phyloP scores from a whole-genome alignment of 2,797 vertebrate species.

The Arremon aurantiirostris region DNA sequence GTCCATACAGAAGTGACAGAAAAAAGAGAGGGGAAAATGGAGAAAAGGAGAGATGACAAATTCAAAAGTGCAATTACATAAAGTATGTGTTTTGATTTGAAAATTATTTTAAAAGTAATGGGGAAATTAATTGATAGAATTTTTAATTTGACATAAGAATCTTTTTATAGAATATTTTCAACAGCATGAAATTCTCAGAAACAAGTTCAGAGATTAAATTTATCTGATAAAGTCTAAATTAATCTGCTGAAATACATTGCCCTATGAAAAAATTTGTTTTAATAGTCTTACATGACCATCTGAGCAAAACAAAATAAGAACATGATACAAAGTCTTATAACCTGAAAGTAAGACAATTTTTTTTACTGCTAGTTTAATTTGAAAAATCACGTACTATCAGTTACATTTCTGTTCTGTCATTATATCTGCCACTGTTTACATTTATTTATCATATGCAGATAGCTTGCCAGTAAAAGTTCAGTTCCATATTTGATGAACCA shows the following conservation, averaged over 20 bases:
- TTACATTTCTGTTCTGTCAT: background rate
- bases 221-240: background rate
- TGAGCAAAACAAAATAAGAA: background rate
- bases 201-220: background rate
- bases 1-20: background rate
- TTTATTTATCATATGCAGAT: background rate
- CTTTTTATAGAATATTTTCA: background rate
- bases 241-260: background rate
- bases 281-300: background rate
- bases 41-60: background rate
- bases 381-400: background rate
- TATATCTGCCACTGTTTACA: background rate
- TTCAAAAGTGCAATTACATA: background rate
- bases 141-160: background rate
- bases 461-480: background rate
- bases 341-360: background rate
- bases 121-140: background rate
- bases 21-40: background rate
- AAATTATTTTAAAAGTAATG: background rate
- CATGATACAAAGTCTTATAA: background rate
- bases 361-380: background rate
- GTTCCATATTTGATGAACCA: background rate
- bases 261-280: background rate
- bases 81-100: background rate
- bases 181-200: background rate